phyloP scores from a whole-genome alignment of 1,140 invertebrate species.

The Drosophila sturtevanti region DNA sequence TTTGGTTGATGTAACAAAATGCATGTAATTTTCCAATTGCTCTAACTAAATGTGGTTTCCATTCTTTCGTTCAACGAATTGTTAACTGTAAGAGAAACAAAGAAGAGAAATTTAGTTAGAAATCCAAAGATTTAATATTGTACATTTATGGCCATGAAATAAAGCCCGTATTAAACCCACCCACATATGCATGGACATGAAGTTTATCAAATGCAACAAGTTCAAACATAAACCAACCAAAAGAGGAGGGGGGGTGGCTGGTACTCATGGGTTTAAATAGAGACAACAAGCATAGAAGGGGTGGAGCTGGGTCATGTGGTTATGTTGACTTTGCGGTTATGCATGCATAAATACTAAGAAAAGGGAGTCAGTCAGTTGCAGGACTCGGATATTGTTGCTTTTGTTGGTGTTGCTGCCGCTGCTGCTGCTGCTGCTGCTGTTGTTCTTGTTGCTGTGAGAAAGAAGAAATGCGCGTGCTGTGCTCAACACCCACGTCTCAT shows the following conservation, averaged over 20 bases:
- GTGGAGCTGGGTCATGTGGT: background rate
- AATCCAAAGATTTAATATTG: background rate
- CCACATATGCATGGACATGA: background rate
- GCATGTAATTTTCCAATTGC: background rate
- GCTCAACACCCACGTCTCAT: constrained; percentile 55
- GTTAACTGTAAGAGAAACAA: constrained; percentile 52
- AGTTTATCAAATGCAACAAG: constrained; percentile 41
- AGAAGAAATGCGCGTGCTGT: constrained; percentile 61
- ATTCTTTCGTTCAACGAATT: constrained; percentile 21
- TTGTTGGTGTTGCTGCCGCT: too few relatives aligned
- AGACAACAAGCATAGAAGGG: background rate
- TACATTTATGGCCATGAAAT: background rate
- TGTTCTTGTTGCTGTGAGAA: constrained; percentile 3
- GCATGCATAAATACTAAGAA: constrained; percentile 3
- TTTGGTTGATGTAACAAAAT: background rate
- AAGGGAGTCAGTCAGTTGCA: constrained; percentile 41
- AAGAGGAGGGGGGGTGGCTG: background rate
- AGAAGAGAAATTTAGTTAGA: background rate
- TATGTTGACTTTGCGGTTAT: constrained; percentile 13
- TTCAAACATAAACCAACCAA: background rate
- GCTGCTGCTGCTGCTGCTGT: background rate
- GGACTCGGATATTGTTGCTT: constrained; percentile 41
- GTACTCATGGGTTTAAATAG: too few relatives aligned
- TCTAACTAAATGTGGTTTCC: constrained; percentile 18
- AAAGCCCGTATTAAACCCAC: background rate